Base-by-base conservation (phyloP, 2,888 invertebrate genomes). In the Drosophila mayaguana region DNA sequence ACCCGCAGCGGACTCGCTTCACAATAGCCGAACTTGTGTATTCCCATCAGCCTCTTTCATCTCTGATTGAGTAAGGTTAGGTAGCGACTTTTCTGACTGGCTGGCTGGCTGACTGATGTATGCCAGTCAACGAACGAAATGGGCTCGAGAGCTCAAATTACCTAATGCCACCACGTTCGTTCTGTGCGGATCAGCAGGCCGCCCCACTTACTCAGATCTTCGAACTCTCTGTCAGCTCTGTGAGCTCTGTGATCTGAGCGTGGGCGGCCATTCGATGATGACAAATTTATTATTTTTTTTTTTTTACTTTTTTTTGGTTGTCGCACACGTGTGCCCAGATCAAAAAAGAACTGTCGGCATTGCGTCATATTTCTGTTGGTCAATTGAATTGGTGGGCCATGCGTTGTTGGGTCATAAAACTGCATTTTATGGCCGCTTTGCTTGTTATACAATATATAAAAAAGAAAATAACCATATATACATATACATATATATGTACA, bases 31-130 rank as follows among this genome's bases (percentile, higher is more conserved):
- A 16, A 9, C 28, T 20, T 20, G 38, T 36, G 16, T 11, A 53
- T 65, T 54, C 70, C 71, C 72, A 81, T 72, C 78, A 68, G 57
- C 8, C 48, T 65, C 63, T 63, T 57, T 59, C 46, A 84, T 81
- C 72, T 71, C 55, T 53, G 65, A 84, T 88, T 86, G 79, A 64
- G 84, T 79, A 76, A 78, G 81, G 79, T 86, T 86, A 63, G 68
- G 78, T 71, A 69, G 16, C 40, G 48, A 46, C 50, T 59, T 18
- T 40, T 25, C 42, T 40, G 51, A 48, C 12, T 83, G 83, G 12
- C 34, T 34, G 50, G 46, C 22, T 61, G 51, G 45, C 25, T 63
- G 79, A 74, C 61, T 83, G 84, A 83, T 78, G 81, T 62, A 72
- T 78, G 87, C 67, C 87, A 83, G 87, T 82, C 83, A 80, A 73